phyloP scores from a whole-genome alignment of 1,140 invertebrate genomes.

The Aleiodes sp. region DNA sequence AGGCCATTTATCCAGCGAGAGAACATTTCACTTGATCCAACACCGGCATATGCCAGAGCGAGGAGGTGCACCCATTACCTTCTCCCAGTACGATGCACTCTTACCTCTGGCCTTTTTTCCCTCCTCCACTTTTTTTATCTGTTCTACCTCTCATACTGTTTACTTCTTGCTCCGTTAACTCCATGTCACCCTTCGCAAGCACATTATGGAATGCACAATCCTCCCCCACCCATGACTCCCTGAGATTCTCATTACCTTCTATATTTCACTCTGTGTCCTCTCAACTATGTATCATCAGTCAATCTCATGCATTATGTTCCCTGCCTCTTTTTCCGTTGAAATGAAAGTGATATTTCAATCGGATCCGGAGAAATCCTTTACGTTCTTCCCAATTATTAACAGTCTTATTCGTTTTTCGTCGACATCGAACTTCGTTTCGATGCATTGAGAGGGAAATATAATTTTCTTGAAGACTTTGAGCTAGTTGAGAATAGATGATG shows the following conservation, averaged over 20 bases:
- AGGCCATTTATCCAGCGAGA: conserved; percentile 38
- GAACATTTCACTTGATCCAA: conserved; percentile 38
- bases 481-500: too few relatives aligned
- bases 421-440: too few relatives aligned
- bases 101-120: not conserved
- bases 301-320: not conserved
- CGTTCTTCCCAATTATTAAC: too few relatives aligned
- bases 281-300: not conserved
- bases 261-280: not conserved
- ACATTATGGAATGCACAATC: conserved; percentile 8
- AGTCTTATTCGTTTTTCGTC: too few relatives aligned
- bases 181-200: conserved; percentile 21
- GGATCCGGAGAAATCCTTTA: too few relatives aligned
- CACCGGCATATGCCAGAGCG: not conserved
- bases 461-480: too few relatives aligned
- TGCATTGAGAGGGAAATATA: too few relatives aligned
- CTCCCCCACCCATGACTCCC: not conserved
- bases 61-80: not conserved
- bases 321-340: not conserved
- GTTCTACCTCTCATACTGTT: not conserved
- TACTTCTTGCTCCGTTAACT: conserved; percentile 25
- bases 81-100: not conserved
- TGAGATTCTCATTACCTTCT: not conserved
- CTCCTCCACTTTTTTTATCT: not conserved
- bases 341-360: not conserved